Percentiles rank a stretch among this genome's conserved stretches.
phyloP scores from a whole-genome alignment of 1,140 invertebrate species.

The Drosophila lowei region DNA sequence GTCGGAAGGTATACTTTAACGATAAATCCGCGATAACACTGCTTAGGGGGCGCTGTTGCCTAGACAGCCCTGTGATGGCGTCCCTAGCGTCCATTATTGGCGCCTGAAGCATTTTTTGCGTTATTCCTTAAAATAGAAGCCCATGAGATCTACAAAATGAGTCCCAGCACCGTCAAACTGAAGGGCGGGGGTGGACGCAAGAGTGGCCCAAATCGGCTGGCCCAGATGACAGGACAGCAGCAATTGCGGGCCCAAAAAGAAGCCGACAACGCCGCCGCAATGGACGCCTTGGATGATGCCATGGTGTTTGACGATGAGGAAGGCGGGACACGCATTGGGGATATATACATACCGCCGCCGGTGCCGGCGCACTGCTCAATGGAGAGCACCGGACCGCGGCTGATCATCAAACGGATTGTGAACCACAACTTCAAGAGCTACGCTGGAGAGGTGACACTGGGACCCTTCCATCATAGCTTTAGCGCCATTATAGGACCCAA shows the following conservation, averaged over 20 bases:
- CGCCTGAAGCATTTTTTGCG: slow-evolving; percentile 32
- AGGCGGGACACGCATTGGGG: slow-evolving; percentile 86
- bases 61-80: background rate
- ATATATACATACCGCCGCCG: slow-evolving; percentile 95
- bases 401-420: slow-evolving; percentile 96
- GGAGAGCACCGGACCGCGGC: slow-evolving; percentile 88
- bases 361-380: slow-evolving; percentile 88
- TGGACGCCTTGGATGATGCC: slow-evolving; percentile 73
- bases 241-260: slow-evolving; percentile 37
- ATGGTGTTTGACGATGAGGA: slow-evolving; percentile 78
- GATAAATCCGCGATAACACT: too few relatives aligned
- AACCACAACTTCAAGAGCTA: slow-evolving; percentile 99
- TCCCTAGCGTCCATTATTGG: slow-evolving; percentile 40
- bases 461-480: slow-evolving; percentile 97
- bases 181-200: slow-evolving; percentile 25
- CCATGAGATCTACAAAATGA: slow-evolving; percentile 10
- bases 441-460: slow-evolving; percentile 90
- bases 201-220: slow-evolving; percentile 34
- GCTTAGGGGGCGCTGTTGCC: too few relatives aligned
- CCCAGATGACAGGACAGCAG: slow-evolving; percentile 25
- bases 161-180: slow-evolving; percentile 34
- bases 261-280: slow-evolving; percentile 35
- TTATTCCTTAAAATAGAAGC: background rate
- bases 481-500: slow-evolving; percentile 99
- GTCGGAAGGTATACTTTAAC: too few relatives aligned